Percentiles rank a stretch among this genome's conserved stretches.
These are phyloP conservation scores for Indicator maculatus DNA, from an alignment of 2,113 vertebrate genomes.

Conservation along the genomic window DNA sequence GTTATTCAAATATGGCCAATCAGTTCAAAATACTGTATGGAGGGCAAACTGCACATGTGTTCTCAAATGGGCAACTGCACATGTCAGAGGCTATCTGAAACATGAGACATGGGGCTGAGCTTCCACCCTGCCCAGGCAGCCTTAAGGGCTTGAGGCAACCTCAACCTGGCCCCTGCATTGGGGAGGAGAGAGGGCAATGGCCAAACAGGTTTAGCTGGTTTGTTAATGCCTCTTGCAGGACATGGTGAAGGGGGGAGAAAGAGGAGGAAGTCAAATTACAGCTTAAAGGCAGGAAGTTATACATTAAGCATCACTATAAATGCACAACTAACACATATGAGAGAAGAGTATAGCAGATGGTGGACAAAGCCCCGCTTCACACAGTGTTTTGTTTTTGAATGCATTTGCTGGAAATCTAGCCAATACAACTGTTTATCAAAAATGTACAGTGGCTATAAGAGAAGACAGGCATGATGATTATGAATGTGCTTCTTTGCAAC, in stretches of 20 bases:
- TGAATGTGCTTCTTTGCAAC: neutral
- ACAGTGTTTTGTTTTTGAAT: neutral
- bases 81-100: no score
- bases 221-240: no score
- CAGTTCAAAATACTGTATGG: no score
- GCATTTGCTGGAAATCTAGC: slow-evolving; percentile 12
- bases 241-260: neutral
- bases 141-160: no score
- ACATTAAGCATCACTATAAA: neutral
- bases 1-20: no score
- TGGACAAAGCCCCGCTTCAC: neutral
- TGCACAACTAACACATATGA: neutral
- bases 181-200: no score
- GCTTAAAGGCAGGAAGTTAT: neutral
- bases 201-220: no score
- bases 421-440: slow-evolving; percentile 43
- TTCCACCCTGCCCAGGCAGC: no score
- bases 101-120: no score
- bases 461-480: neutral
- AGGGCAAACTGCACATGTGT: no score
- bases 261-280: neutral
- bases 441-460: slow-evolving; percentile 29
- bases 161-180: no score
- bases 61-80: no score
- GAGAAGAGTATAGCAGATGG: neutral